Conservation (phyloP, 2,797 vertebrate genomes). For the Enteromius trimaculatus region DNA sequence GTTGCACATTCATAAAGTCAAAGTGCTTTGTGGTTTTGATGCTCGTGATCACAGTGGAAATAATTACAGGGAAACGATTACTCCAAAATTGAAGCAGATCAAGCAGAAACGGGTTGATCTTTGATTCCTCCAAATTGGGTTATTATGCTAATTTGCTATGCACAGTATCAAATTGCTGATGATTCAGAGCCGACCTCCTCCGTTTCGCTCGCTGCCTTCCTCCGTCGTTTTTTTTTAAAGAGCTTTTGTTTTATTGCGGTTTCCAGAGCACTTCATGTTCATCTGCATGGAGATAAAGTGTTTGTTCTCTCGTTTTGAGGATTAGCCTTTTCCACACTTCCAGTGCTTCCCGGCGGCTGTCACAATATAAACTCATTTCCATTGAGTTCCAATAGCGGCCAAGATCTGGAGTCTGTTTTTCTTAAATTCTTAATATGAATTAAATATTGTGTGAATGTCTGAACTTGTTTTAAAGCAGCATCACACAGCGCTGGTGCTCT, state of each 20-base stretch:
- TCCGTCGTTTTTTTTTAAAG: neutral
- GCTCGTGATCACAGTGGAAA: conserved; percentile 34
- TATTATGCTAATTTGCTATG: conserved; percentile 55
- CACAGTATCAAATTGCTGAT: conserved; percentile 32
- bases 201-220: neutral
- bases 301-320: neutral
- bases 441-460: neutral
- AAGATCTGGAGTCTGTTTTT: neutral
- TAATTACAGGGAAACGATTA: conserved; percentile 46
- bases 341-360: neutral
- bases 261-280: neutral
- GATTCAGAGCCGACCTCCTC: conserved; percentile 17
- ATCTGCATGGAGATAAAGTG: neutral
- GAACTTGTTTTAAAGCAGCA: neutral
- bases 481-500: neutral
- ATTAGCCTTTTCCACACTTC: neutral
- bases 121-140: conserved; percentile 55
- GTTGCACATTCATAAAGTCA: conserved; percentile 34
- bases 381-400: neutral
- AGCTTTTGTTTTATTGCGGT: neutral
- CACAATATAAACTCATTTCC: neutral
- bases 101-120: conserved; percentile 40
- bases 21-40: conserved; percentile 49
- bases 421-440: neutral
- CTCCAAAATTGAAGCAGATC: conserved; percentile 35